These are phyloP conservation scores for Syngnathus floridae DNA, from an alignment of 2,113 vertebrate genomes.

Conservation along the genomic window DNA sequence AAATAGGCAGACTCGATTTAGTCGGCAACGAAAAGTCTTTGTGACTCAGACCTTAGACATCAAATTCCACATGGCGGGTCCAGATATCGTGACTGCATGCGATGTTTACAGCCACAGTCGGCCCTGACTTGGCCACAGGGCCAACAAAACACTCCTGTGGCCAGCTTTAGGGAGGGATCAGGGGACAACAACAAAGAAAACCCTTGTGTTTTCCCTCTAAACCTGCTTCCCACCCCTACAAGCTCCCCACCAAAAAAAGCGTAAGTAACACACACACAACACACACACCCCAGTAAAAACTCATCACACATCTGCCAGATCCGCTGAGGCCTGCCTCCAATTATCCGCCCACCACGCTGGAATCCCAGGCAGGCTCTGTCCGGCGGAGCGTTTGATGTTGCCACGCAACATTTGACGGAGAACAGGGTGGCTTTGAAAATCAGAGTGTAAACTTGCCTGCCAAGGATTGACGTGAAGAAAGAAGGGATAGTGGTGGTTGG, in stretches of 20 bases:
- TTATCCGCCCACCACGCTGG: constrained; percentile 68
- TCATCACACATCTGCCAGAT: constrained; percentile 68
- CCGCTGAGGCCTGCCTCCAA: constrained; percentile 66
- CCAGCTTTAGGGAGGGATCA: constrained; percentile 47
- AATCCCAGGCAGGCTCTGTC: constrained; percentile 68
- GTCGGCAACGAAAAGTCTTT: constrained; percentile 57
- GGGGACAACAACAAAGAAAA: constrained; percentile 60
- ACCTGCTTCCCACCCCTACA: constrained; percentile 23
- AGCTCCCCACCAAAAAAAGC: constrained; percentile 24
- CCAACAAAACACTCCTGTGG: constrained; percentile 55
- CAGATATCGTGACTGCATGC: constrained; percentile 66
- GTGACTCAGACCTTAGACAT: constrained; percentile 63
- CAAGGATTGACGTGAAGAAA: constrained; percentile 67
- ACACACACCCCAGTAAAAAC: constrained; percentile 55
- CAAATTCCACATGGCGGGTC: constrained; percentile 69
- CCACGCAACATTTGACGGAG: constrained; percentile 71
- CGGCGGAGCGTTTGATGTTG: constrained; percentile 70
- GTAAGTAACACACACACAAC: constrained; percentile 20
- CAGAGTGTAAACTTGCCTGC: constrained; percentile 65
- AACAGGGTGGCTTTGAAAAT: constrained; percentile 69
- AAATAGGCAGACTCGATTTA: constrained; percentile 40
- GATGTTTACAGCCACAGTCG: constrained; percentile 63
- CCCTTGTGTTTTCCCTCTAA: constrained; percentile 63
- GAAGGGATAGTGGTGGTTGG: constrained; percentile 34
- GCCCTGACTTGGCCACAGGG: constrained; percentile 46